Conservation (phyloP, 2,888 invertebrate species). For the Cephus nigrinus region DNA sequence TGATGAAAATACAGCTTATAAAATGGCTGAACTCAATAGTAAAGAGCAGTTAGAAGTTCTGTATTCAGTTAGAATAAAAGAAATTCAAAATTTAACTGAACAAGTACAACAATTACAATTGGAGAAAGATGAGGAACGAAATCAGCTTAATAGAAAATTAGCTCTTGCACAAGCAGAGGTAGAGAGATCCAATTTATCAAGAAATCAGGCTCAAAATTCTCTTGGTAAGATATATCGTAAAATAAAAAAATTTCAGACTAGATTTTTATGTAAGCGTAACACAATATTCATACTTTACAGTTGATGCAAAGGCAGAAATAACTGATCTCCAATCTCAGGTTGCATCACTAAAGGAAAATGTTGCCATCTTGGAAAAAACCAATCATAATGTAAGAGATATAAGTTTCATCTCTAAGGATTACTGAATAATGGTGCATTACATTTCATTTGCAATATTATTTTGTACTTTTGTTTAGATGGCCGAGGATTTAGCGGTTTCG, state of each 20-base stretch:
- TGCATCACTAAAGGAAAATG: constrained; percentile 46
- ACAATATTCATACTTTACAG: constrained; percentile 34
- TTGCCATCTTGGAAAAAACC: constrained; percentile 51
- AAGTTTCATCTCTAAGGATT: neutral
- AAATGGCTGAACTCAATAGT: constrained; percentile 51
- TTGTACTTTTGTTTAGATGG: constrained; percentile 38
- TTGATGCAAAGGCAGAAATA: constrained; percentile 57
- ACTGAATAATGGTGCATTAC: constrained; percentile 12
- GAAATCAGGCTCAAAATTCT: constrained; percentile 74
- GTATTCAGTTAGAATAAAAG: constrained; percentile 63
- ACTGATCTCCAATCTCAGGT: constrained; percentile 50
- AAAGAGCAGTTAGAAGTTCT: constrained; percentile 65
- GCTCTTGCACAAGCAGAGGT: constrained; percentile 72
- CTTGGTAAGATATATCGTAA: constrained; percentile 66
- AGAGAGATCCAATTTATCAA: constrained; percentile 71
- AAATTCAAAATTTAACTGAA: constrained; percentile 54
- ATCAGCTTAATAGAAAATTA: constrained; percentile 70
- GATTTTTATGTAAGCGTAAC: neutral
- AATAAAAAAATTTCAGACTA: neutral
- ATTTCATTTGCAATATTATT: constrained; percentile 10
- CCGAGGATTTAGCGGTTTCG: constrained; percentile 51
- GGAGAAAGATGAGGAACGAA: constrained; percentile 55
- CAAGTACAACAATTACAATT: constrained; percentile 47
- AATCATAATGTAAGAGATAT: constrained; percentile 52
- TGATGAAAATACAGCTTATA: constrained; percentile 47